phyloP scores from a whole-genome alignment of 2,797 vertebrate genomes.

The Gila robusta region DNA sequence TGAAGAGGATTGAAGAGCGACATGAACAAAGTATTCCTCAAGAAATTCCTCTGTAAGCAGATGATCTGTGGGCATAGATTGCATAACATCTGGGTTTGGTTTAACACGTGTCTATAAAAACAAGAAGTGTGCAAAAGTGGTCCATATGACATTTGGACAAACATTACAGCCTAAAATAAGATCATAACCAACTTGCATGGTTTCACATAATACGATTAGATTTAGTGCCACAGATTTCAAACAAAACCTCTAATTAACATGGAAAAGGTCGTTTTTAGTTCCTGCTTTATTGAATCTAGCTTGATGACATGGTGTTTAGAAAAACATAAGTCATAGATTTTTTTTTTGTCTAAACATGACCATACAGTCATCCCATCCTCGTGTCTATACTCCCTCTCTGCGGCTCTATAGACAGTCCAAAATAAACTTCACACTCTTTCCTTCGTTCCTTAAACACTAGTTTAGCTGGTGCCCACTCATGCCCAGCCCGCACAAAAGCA shows the following conservation, averaged over 20 bases:
- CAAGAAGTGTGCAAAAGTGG: constrained; percentile 8
- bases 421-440: constrained; percentile 50
- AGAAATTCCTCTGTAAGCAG: constrained; percentile 19
- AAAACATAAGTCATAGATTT: constrained; percentile 4
- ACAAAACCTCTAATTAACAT: background rate
- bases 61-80: constrained; percentile 35
- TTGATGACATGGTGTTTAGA: background rate
- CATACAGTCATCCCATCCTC: background rate
- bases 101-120: constrained; percentile 1
- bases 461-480: constrained; percentile 49
- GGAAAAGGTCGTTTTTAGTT: background rate
- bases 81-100: constrained; percentile 25
- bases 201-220: background rate
- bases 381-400: background rate
- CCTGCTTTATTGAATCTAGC: background rate
- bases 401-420: constrained; percentile 19
- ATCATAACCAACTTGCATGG: background rate
- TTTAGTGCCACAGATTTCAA: background rate
- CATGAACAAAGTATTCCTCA: background rate
- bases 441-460: constrained; percentile 44
- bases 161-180: background rate
- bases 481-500: constrained; percentile 48
- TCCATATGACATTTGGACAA: constrained; percentile 1
- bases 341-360: background rate
- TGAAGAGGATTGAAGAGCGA: background rate